These are phyloP conservation scores for Lasioglossum lativentre DNA, from an alignment of 2,888 invertebrate species.

Conservation along the genomic window DNA sequence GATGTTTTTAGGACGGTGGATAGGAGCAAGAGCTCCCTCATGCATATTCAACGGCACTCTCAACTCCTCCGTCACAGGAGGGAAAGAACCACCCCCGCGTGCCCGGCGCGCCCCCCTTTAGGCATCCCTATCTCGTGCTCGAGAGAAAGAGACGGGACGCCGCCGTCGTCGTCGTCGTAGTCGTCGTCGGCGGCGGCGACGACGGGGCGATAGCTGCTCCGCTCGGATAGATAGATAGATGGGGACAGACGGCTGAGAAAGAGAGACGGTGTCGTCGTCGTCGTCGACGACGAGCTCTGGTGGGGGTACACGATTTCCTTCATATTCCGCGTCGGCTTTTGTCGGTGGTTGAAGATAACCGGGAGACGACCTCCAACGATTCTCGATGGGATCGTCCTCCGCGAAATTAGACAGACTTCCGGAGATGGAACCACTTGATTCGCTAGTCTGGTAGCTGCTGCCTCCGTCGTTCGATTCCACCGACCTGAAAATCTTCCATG, in stretches of 20 bases:
- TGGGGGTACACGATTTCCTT: conserved; percentile 76
- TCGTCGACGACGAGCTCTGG: not conserved
- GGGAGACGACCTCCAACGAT: conserved; percentile 56
- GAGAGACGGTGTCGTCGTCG: conserved; percentile 32
- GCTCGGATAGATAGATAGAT: conserved; percentile 60
- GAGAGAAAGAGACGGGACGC: conserved; percentile 74
- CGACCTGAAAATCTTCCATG: not conserved
- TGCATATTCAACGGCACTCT: conserved; percentile 85
- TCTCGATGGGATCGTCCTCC: conserved; percentile 42
- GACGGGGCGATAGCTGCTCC: conserved; percentile 66
- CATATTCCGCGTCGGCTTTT: conserved; percentile 70
- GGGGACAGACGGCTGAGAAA: conserved; percentile 33
- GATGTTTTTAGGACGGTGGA: conserved; percentile 84
- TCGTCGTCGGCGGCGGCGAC: conserved; percentile 40
- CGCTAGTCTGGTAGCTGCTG: not conserved
- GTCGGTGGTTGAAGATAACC: conserved; percentile 68
- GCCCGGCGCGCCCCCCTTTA: conserved; percentile 75
- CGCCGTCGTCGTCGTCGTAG: not conserved
- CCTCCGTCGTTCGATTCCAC: not conserved
- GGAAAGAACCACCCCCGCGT: conserved; percentile 83
- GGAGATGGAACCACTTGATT: conserved; percentile 19
- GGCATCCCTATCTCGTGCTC: conserved; percentile 74
- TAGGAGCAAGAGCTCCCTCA: conserved; percentile 81
- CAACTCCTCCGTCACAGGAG: conserved; percentile 84
- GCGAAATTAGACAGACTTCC: conserved; percentile 44